Evolutionary conservation across 1,140 invertebrate genomes (phyloP), one percentile per base, ranked within the genome.

Genomic region (Neodiprion fabricii): DNA sequence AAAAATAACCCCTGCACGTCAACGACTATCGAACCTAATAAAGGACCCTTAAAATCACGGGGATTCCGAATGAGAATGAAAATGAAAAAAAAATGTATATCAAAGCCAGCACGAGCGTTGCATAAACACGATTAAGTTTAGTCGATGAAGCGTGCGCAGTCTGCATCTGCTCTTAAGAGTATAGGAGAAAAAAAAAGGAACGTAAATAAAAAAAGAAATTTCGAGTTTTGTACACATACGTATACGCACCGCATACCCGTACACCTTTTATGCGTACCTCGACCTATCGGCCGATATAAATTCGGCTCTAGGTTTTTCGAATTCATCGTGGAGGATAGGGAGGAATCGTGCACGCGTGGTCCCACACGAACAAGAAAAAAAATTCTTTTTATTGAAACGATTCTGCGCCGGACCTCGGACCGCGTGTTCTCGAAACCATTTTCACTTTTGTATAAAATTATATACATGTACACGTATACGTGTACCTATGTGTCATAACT

Each of bases 51-150:
- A 8, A 61, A 61, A 61, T 61, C 53, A 40, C 53, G 11, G 53
- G n/a, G n/a, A 14, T 61, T 61, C 4, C 9, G 53, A 61, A 17
- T 4, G 53, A 61, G 9, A 61, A 12, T 61, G 9, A 61, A 61
- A 61, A 61, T 14, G n/a, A 17, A 61, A 61, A 61, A 61, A 61
- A 61, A 61, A 61, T 9, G 53, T 61, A 17, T 61, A 61, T 61
- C 53, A 61, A 61, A 61, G 53, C 11, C 21, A 69, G 76, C 78
- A 76, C 78, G 76, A 74, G 78, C 75, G 78, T 79, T 79, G 78
- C 78, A 79, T 79, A 79, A 79, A 79, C 76, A 79, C 77, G 76
- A 79, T 79, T 79, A 79, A 79, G 78, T 79, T 79, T 79, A 76
- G 74, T 74, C 76, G 69, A 48, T 74, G 69, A 79, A 71, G 76